These are phyloP conservation scores for Callinectes sapidus DNA, from an alignment of 2,888 invertebrate species.

Conservation along the genomic window DNA sequence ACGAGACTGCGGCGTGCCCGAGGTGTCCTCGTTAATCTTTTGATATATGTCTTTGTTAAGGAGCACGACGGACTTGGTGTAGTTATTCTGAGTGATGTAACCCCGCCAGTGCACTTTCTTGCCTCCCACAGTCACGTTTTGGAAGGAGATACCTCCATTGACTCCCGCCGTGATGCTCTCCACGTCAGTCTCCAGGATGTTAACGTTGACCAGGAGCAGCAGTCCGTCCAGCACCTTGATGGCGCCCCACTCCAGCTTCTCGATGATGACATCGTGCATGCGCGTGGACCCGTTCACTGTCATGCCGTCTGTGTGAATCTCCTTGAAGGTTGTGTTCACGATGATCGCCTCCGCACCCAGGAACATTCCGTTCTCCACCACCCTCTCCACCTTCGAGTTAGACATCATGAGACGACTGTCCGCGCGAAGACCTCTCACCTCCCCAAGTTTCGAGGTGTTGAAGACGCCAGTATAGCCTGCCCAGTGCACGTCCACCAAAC, in stretches of 20 bases:
- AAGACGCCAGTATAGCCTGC: slow-evolving; percentile 58
- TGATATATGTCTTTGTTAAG: slow-evolving; percentile 16
- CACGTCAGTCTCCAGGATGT: slow-evolving; percentile 32
- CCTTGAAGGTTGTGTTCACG: slow-evolving; percentile 43
- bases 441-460: slow-evolving; percentile 51
- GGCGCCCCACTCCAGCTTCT: slow-evolving; percentile 42
- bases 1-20: background rate
- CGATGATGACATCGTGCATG: slow-evolving; percentile 56
- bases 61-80: slow-evolving; percentile 50
- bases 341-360: slow-evolving; percentile 48
- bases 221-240: slow-evolving; percentile 48
- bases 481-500: slow-evolving; percentile 55
- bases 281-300: slow-evolving; percentile 23
- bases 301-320: slow-evolving; percentile 47
- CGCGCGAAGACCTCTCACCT: slow-evolving; percentile 48
- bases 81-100: slow-evolving; percentile 4
- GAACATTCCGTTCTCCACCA: slow-evolving; percentile 42
- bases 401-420: slow-evolving; percentile 57
- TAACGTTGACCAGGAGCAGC: slow-evolving; percentile 52
- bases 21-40: background rate
- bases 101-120: slow-evolving; percentile 59
- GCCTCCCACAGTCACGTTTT: slow-evolving; percentile 58
- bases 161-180: slow-evolving; percentile 45
- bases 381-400: slow-evolving; percentile 40
- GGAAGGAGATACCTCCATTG: slow-evolving; percentile 53